Evolutionary conservation across 1,140 invertebrate genomes (phyloP), one percentile per base, ranked within the genome.

Genomic region (Penaeus japonicus): DNA sequence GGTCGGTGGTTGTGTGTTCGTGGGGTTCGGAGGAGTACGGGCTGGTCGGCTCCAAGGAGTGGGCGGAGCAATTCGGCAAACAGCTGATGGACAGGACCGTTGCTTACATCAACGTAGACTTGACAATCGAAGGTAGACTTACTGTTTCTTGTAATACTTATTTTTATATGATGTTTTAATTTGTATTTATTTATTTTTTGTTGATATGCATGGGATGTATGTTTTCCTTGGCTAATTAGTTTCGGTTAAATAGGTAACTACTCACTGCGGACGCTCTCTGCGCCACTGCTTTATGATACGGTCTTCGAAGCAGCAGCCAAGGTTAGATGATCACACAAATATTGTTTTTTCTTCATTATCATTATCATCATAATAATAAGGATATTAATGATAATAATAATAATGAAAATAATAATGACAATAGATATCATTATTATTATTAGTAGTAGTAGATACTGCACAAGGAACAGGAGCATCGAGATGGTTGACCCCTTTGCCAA

Each of bases 1-100:
- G 93, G 55, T 92, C 93, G 0, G 91, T 94, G 22, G 91, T 94
- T 35, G 94, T 94, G 90, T 92, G 92, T 75, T 91, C 89, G 59
- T 92, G 91, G 91, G 91, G 90, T 18, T 90, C 91, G 2, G 91
- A 90, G 35, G 91, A 92, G 85, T 92, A 90, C 78, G 90, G 91
- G 0, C 88, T 91, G 35, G 87, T 91, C 24, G 91, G 91, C 53
- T 91, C 91, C 53, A 91, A 82, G 3, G 91, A 92, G 81, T 92
- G 91, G 90, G 81, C 90, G 18, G 90, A 92, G 55, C 89, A 92
- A 32, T 83, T 90, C 59, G 47, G 70, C 5, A 83, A 85, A 15
- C 86, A 92, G 57, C 90, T 92, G 24, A 54, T 90, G 10, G 89
- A 91, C 47, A 87, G 92, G 81, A 57, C 92, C 59, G 91, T 93